A percentile compares a stretch with the other conserved stretches of the same genome.
Evolutionary conservation across 30 jellyfish, hydroid and myxozoan genomes (phyloP).

Genomic region (Cassiopea andromeda): DNA sequence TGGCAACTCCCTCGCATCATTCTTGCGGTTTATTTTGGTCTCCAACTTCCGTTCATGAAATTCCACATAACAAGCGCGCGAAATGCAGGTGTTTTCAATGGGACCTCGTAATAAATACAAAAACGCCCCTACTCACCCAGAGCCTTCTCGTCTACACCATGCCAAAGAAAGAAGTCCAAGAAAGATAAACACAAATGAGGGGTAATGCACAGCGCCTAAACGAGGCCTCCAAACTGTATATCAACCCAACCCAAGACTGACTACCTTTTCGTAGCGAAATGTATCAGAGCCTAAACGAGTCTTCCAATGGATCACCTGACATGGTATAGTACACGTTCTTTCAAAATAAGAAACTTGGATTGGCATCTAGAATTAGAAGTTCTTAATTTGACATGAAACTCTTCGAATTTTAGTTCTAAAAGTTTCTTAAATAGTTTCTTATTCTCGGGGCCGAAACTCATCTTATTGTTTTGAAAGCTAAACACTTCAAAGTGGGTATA

Average conservation of each 20-base stretch:
- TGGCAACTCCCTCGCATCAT: neutral
- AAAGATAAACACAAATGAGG: neutral
- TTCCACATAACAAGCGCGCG: conserved; percentile 44
- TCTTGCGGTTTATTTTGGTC: conserved; percentile 29
- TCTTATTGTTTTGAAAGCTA: too few relatives aligned
- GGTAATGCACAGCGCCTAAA: conserved; percentile 25
- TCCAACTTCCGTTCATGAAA: conserved; percentile 28
- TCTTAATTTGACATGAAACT: too few relatives aligned
- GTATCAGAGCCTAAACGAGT: conserved; percentile 13
- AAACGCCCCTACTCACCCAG: conserved; percentile 72
- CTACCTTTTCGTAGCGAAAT: neutral
- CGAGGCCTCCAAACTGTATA: conserved; percentile 41
- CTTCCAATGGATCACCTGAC: neutral
- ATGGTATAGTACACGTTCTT: neutral
- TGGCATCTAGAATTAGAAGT: too few relatives aligned
- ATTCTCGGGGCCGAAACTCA: too few relatives aligned
- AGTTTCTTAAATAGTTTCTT: too few relatives aligned
- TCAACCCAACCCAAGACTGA: neutral
- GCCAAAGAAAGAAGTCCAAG: conserved; percentile 38
- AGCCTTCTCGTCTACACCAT: neutral
- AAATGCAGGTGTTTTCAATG: neutral
- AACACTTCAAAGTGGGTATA: too few relatives aligned
- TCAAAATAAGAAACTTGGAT: too few relatives aligned
- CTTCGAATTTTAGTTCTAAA: too few relatives aligned
- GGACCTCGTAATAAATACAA: neutral